Percentiles rank a stretch among this genome's conserved stretches.
These are phyloP conservation scores for Lepidocyrtinus sp. DNA, from an alignment of 2,888 invertebrate genomes.

Conservation along the genomic window DNA sequence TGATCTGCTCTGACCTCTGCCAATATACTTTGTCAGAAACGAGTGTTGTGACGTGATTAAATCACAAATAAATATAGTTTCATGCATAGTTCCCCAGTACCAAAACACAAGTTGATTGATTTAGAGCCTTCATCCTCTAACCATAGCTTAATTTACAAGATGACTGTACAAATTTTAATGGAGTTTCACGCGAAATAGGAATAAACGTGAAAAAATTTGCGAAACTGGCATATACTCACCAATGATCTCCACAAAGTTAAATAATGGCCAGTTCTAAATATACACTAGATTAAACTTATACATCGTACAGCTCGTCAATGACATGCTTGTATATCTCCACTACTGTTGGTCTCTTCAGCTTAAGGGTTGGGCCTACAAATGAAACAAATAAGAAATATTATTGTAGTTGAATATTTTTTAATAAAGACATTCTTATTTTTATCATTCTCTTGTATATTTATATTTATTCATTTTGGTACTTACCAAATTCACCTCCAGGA, in stretches of 20 bases:
- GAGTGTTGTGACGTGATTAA: neutral
- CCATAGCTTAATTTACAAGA: neutral
- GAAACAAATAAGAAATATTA: conserved; percentile 23
- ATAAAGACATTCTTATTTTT: too few relatives aligned
- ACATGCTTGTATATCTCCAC: conserved; percentile 81
- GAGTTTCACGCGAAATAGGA: neutral
- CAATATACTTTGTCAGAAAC: too few relatives aligned
- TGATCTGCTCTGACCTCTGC: neutral
- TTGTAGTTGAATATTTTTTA: neutral
- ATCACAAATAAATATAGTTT: conserved; percentile 37
- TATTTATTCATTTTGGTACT: too few relatives aligned
- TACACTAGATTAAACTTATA: conserved; percentile 45
- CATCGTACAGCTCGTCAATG: conserved; percentile 56
- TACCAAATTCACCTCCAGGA: conserved; percentile 89
- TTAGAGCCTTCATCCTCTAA: neutral
- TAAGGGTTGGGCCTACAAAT: conserved; percentile 85
- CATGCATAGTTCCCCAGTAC: conserved; percentile 19
- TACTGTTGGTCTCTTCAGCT: conserved; percentile 86
- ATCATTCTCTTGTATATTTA: too few relatives aligned
- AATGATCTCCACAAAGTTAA: too few relatives aligned
- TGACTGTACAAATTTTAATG: conserved; percentile 38
- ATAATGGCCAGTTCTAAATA: conserved; percentile 46
- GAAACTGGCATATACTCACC: conserved; percentile 8
- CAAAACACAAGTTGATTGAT: conserved; percentile 25
- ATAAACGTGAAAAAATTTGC: neutral